Evolutionary conservation across 1,140 invertebrate genomes (phyloP).

Genomic region (Drosophila nikananu): DNA sequence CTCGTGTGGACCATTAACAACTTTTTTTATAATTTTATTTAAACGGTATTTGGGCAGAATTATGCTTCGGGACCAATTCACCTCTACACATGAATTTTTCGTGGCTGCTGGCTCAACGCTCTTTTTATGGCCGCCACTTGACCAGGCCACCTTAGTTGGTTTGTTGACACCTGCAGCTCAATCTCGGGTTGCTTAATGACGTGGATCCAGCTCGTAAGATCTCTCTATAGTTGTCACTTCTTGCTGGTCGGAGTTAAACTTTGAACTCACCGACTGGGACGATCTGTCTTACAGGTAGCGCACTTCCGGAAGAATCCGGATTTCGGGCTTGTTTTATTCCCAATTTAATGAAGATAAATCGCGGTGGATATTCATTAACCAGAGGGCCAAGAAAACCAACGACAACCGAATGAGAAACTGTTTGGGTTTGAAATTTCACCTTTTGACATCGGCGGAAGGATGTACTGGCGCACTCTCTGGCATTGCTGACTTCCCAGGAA

Average conservation of each 20-base stretch:
- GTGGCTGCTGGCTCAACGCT: conserved; percentile 41
- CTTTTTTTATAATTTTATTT: conserved; percentile 51
- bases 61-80: conserved; percentile 52
- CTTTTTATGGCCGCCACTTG: conserved; percentile 68
- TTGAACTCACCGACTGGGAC: conserved; percentile 47
- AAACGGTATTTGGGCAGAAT: conserved; percentile 40
- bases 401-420: conserved; percentile 34
- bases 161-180: conserved; percentile 68
- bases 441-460: conserved; percentile 62
- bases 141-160: conserved; percentile 59
- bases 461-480: conserved; percentile 6
- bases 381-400: background rate
- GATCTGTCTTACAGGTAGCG: conserved; percentile 47
- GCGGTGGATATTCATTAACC: conserved; percentile 32
- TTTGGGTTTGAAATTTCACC: conserved; percentile 84
- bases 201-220: conserved; percentile 18
- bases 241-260: conserved; percentile 1
- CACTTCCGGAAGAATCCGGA: conserved; percentile 56
- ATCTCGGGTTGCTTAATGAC: conserved; percentile 16
- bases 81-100: conserved; percentile 30
- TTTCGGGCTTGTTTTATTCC: conserved; percentile 24
- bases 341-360: conserved; percentile 76
- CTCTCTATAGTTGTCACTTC: conserved; percentile 49
- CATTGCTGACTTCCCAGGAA: conserved; percentile 9
- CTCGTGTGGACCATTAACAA: conserved; percentile 69